Evolutionary conservation across 2,888 invertebrate genomes (phyloP).

Genomic region (Tipula vernalis): DNA sequence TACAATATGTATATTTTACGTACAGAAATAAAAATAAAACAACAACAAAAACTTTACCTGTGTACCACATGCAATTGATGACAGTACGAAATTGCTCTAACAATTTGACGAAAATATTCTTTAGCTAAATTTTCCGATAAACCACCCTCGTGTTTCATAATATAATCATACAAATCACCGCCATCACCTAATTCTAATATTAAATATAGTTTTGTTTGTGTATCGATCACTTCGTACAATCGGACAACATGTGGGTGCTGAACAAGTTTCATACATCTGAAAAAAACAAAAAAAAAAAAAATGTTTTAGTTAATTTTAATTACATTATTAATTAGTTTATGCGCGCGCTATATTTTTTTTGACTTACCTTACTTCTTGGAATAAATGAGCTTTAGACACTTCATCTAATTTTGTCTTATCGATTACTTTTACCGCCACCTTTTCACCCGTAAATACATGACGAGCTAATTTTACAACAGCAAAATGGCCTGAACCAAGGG

Average conservation of each 20-base stretch:
- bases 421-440: conserved; percentile 95
- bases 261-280: conserved; percentile 96
- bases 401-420: conserved; percentile 97
- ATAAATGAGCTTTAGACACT: conserved; percentile 88
- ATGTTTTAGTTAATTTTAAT: neutral
- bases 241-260: conserved; percentile 98
- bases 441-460: conserved; percentile 98
- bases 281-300: conserved; percentile 37
- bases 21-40: neutral
- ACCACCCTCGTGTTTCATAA: conserved; percentile 89
- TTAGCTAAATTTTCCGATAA: conserved; percentile 70
- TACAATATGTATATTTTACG: neutral
- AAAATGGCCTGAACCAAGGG: conserved; percentile 96
- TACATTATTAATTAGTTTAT: conserved; percentile 9
- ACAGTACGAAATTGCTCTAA: conserved; percentile 95
- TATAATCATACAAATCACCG: conserved; percentile 96
- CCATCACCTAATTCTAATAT: conserved; percentile 97
- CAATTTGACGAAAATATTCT: conserved; percentile 93
- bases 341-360: conserved; percentile 11
- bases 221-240: conserved; percentile 98
- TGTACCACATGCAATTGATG: conserved; percentile 69
- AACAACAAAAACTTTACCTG: conserved; percentile 23
- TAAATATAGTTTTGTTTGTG: conserved; percentile 91
- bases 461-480: conserved; percentile 95
- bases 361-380: conserved; percentile 68